A percentile compares a stretch with the other conserved stretches of the same genome.
Conservation (phyloP, 2,113 vertebrate genomes). For the Corvus hawaiiensis region DNA sequence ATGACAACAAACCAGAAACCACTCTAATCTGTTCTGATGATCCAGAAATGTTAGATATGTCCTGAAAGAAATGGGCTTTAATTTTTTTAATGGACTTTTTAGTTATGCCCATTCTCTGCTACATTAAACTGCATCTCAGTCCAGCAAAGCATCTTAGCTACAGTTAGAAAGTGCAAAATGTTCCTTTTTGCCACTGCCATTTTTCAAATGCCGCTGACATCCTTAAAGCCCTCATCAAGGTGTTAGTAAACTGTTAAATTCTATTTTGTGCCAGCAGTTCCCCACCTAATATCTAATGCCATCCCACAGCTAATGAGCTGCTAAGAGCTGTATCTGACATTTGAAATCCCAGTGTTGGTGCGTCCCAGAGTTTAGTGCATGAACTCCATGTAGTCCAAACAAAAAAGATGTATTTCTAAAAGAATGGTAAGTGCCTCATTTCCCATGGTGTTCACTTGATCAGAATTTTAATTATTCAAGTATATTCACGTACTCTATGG, state of each 20-base stretch:
- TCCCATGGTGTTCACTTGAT: not conserved
- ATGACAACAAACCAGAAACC: not conserved
- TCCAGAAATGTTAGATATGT: not conserved
- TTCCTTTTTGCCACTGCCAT: not conserved
- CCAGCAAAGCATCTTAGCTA: not conserved
- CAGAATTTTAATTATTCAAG: not conserved
- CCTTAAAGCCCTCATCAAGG: not conserved
- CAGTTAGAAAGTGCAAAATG: not conserved
- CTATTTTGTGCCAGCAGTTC: not conserved
- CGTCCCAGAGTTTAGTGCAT: not conserved
- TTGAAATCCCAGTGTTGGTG: not conserved
- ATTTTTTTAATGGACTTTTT: not conserved
- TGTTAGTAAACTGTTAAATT: not conserved
- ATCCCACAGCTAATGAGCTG: not conserved
- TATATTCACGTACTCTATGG: fast-evolving
- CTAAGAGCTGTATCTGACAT: not conserved
- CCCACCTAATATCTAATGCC: not conserved
- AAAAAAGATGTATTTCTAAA: not conserved
- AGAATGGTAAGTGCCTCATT: not conserved
- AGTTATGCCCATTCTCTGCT: not conserved
- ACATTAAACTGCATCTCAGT: not conserved
- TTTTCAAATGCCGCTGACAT: not conserved
- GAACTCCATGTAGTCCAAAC: not conserved
- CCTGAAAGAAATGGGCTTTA: not conserved
- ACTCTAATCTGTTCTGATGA: not conserved